These are phyloP conservation scores for Stegastes partitus DNA, from an alignment of 2,113 vertebrate genomes.

Conservation along the genomic window DNA sequence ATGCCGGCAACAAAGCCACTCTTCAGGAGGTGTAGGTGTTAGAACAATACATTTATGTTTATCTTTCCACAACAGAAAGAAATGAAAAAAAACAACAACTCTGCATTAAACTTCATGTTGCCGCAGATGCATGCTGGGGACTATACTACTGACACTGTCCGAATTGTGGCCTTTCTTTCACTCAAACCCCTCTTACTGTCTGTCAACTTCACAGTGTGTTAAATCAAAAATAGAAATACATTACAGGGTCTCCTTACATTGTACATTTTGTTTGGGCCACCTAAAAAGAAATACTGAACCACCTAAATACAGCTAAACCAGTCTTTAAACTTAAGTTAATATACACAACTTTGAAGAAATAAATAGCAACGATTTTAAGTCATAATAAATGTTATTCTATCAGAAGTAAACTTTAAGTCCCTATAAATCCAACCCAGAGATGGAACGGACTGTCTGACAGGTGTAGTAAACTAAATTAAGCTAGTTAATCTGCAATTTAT, in stretches of 20 bases:
- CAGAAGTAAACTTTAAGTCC: background rate
- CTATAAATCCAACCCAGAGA: background rate
- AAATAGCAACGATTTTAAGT: too few relatives aligned
- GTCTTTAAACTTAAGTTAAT: background rate
- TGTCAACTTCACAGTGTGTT: background rate
- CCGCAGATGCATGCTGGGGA: background rate
- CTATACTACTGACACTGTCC: background rate
- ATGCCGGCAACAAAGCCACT: constrained; percentile 46
- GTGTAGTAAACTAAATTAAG: background rate
- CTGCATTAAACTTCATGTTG: background rate
- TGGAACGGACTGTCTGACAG: background rate
- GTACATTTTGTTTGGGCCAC: too few relatives aligned
- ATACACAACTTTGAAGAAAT: too few relatives aligned
- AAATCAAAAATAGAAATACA: too few relatives aligned
- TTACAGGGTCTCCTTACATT: too few relatives aligned
- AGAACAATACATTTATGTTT: constrained; percentile 24
- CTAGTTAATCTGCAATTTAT: background rate
- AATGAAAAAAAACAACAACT: background rate
- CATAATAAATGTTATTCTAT: background rate
- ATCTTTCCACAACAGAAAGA: constrained; percentile 17
- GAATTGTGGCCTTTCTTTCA: constrained; percentile 1
- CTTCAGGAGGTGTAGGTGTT: constrained; percentile 28
- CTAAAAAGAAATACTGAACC: too few relatives aligned
- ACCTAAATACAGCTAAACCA: background rate
- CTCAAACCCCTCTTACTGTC: background rate